A percentile compares a stretch with the other conserved stretches of the same genome.
Evolutionary conservation across 2,888 invertebrate genomes (phyloP).

Genomic region (Cryptocephalus moraei): DNA sequence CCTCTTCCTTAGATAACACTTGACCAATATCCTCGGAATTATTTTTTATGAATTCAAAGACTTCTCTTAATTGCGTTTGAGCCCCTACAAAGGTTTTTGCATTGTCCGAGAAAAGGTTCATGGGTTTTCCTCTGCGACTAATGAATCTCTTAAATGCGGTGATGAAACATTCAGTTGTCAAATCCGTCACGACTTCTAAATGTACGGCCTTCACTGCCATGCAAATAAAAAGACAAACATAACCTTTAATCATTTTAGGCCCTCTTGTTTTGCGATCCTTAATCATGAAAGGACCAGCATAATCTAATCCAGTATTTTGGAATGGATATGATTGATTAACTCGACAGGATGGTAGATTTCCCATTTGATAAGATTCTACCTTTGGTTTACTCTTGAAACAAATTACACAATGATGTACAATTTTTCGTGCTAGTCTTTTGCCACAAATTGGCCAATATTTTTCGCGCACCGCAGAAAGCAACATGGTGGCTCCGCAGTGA

Average conservation of each 20-base stretch:
- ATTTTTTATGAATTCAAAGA: background rate
- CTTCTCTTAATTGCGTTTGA: background rate
- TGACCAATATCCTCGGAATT: background rate
- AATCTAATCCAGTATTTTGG: constrained; percentile 2
- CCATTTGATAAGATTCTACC: constrained; percentile 1
- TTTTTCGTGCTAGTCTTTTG: constrained; percentile 1
- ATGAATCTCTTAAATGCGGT: background rate
- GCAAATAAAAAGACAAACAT: constrained; percentile 2
- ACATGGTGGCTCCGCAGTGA: background rate
- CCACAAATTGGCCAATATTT: constrained; percentile 3
- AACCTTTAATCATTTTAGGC: constrained; percentile 1
- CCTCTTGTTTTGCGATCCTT: constrained; percentile 1
- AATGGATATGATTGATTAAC: constrained; percentile 1
- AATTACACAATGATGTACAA: constrained; percentile 1
- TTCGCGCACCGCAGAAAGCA: constrained; percentile 1
- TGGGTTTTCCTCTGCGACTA: constrained; percentile 1
- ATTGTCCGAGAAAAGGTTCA: constrained; percentile 1
- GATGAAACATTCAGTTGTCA: constrained; percentile 1
- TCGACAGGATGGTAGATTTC: constrained; percentile 1
- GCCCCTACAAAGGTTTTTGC: background rate
- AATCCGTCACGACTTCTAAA: constrained; percentile 1
- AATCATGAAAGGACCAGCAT: constrained; percentile 1
- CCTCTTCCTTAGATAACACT: constrained; percentile 4
- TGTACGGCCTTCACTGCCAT: constrained; percentile 1
- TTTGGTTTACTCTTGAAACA: constrained; percentile 4